phyloP scores from a whole-genome alignment of 1,140 invertebrate species.

The Neuroterus valhalla region DNA sequence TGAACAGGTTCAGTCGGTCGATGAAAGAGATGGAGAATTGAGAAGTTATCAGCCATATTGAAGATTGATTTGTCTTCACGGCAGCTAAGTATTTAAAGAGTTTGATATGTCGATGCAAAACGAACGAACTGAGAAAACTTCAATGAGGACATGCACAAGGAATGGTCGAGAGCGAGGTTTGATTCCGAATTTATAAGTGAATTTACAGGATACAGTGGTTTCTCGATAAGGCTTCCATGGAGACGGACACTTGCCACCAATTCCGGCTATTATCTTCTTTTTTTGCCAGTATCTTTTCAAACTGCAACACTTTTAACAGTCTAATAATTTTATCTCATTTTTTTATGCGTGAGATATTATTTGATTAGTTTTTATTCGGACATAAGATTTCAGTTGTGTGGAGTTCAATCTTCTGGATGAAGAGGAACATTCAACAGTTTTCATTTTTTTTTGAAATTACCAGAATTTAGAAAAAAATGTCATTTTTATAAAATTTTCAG shows the following conservation, averaged over 20 bases:
- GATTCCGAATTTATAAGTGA: constrained; percentile 43
- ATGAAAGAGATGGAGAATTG: constrained; percentile 81
- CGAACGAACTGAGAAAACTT: background rate
- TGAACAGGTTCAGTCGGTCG: constrained; percentile 84
- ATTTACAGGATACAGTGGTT: constrained; percentile 47
- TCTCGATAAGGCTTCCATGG: constrained; percentile 36
- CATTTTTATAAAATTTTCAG: no score
- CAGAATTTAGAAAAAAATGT: no score
- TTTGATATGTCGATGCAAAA: background rate
- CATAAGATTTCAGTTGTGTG: no score
- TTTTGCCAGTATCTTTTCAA: background rate
- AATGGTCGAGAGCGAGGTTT: constrained; percentile 2
- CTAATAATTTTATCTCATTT: no score
- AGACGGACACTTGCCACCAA: constrained; percentile 44
- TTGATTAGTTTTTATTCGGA: no score
- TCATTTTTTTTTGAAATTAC: no score
- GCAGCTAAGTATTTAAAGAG: background rate
- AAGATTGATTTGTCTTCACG: constrained; percentile 17
- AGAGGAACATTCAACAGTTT: no score
- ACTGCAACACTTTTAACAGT: background rate
- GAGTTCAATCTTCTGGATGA: no score
- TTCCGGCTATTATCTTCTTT: constrained; percentile 33
- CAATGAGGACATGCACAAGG: background rate
- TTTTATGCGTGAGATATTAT: background rate
- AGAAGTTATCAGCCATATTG: constrained; percentile 49